phyloP scores from a whole-genome alignment of 2,797 vertebrate genomes.

The Cetoscarus ocellatus region DNA sequence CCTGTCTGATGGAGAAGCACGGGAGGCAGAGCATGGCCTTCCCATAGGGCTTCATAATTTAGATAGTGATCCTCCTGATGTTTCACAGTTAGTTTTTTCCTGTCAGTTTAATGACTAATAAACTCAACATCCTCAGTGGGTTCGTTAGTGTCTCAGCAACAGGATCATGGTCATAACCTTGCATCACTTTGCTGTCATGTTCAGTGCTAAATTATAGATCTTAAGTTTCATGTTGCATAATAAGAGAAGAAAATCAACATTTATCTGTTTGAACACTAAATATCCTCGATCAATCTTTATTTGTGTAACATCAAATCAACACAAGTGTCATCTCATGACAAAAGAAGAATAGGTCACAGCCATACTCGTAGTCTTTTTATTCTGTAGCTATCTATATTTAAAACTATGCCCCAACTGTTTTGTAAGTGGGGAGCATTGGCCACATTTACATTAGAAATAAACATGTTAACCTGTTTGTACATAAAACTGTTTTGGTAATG shows the following conservation, averaged over 20 bases:
- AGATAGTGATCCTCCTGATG: constrained; percentile 48
- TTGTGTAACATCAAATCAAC: no score
- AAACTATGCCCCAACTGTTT: no score
- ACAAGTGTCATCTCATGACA: no score
- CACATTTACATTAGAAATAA: no score
- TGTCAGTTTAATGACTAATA: constrained; percentile 41
- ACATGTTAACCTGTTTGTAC: no score
- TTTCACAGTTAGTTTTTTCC: constrained; percentile 53
- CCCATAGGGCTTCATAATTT: constrained; percentile 36
- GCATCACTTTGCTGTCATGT: constrained; percentile 13
- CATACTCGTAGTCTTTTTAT: no score
- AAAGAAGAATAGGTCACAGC: no score
- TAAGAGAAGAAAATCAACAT: background rate
- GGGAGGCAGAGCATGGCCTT: constrained; percentile 19
- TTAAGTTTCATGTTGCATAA: background rate
- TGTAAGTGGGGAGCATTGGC: no score
- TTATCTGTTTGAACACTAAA: no score
- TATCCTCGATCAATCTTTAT: no score
- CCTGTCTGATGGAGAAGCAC: constrained; percentile 33
- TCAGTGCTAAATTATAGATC: constrained; percentile 9
- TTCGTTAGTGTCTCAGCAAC: constrained; percentile 39
- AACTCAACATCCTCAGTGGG: constrained; percentile 50
- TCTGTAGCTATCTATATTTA: no score
- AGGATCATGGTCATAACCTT: constrained; percentile 15
- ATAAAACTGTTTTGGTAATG: no score